phyloP scores from a whole-genome alignment of 2,888 invertebrate species.

The Brachyptera risi region DNA sequence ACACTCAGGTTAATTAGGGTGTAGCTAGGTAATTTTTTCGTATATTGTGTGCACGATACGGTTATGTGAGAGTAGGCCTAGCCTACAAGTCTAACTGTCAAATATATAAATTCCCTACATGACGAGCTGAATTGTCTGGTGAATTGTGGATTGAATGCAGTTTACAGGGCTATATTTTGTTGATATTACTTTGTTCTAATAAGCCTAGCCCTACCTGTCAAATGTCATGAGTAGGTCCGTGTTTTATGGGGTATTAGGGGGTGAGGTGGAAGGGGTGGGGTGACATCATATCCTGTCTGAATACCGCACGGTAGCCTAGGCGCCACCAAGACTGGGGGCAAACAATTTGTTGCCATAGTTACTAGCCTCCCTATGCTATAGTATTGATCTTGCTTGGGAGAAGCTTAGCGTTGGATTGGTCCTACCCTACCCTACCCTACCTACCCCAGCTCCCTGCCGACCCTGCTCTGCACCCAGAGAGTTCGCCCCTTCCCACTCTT shows the following conservation, averaged over 20 bases:
- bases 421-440: constrained; percentile 26
- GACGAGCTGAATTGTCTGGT: too few relatives aligned
- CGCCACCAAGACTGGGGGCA: constrained; percentile 31
- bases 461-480: constrained; percentile 1
- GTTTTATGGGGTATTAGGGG: background rate
- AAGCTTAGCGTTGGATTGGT: constrained; percentile 22
- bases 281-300: constrained; percentile 28
- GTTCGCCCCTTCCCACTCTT: background rate
- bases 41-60: too few relatives aligned
- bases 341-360: constrained; percentile 35
- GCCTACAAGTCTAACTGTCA: too few relatives aligned
- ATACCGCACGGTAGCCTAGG: constrained; percentile 23
- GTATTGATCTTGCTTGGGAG: constrained; percentile 41
- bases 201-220: too few relatives aligned
- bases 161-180: too few relatives aligned
- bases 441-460: constrained; percentile 19
- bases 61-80: too few relatives aligned
- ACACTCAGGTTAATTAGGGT: too few relatives aligned
- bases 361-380: constrained; percentile 26
- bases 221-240: too few relatives aligned
- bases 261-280: constrained; percentile 7
- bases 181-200: too few relatives aligned
- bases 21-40: too few relatives aligned
- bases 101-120: too few relatives aligned
- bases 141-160: too few relatives aligned